phyloP scores from a whole-genome alignment of 1,140 invertebrate species.

The Drosophila parabipectinata region DNA sequence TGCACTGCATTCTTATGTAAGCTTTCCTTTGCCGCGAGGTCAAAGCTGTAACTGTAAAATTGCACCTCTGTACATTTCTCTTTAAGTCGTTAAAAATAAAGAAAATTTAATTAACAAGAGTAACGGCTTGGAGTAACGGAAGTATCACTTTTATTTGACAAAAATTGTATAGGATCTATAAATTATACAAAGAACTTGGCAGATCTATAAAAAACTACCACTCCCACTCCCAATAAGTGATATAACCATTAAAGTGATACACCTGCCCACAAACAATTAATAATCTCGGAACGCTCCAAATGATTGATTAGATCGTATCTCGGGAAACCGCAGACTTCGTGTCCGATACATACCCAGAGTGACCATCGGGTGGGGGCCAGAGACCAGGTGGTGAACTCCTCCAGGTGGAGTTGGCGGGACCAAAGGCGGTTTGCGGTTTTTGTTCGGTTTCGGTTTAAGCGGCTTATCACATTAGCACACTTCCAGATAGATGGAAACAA shows the following conservation, averaged over 20 bases:
- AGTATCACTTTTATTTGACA: too few relatives aligned
- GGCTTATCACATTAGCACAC: slow-evolving; percentile 62
- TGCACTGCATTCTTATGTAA: neutral
- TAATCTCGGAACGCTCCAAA: neutral
- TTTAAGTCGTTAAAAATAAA: too few relatives aligned
- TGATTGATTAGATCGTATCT: slow-evolving; percentile 37
- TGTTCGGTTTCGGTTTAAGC: slow-evolving; percentile 35
- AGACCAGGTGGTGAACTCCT: slow-evolving; percentile 32
- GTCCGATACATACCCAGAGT: slow-evolving; percentile 38
- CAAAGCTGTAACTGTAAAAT: too few relatives aligned
- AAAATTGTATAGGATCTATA: too few relatives aligned
- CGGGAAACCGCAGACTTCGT: slow-evolving; percentile 13
- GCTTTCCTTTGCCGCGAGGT: neutral
- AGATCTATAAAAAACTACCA: too few relatives aligned
- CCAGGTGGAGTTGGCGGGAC: slow-evolving; percentile 10
- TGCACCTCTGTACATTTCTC: too few relatives aligned
- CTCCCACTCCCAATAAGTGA: neutral
- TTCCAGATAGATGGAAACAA: slow-evolving; percentile 23
- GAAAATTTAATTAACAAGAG: too few relatives aligned
- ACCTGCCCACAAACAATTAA: neutral
- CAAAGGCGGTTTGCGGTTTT: slow-evolving; percentile 20
- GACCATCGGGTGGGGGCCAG: slow-evolving; percentile 14
- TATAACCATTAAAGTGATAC: slow-evolving; percentile 3
- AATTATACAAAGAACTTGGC: too few relatives aligned
- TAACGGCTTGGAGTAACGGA: too few relatives aligned